These are phyloP conservation scores for Habrosyne pyritoides DNA, from an alignment of 2,888 invertebrate genomes.

Conservation along the genomic window DNA sequence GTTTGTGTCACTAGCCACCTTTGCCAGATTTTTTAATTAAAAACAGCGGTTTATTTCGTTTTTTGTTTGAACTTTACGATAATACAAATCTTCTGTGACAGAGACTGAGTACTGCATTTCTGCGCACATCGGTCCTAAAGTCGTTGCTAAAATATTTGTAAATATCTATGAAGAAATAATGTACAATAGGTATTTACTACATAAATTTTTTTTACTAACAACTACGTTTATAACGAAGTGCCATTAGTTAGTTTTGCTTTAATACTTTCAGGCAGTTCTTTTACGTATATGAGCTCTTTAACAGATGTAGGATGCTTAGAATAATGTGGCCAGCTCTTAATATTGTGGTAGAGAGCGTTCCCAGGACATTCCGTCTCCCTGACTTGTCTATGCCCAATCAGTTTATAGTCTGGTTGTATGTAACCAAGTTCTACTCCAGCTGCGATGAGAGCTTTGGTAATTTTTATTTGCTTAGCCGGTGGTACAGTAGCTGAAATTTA, in stretches of 20 bases:
- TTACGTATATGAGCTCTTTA: conserved; percentile 42
- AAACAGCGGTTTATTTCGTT: no score
- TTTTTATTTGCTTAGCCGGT: conserved; percentile 82
- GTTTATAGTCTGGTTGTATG: conserved; percentile 81
- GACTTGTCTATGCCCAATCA: conserved; percentile 83
- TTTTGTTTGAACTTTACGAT: no score
- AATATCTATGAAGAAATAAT: no score
- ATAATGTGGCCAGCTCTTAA: conserved; percentile 84
- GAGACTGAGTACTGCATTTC: no score
- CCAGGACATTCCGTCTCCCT: conserved; percentile 86
- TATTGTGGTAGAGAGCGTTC: conserved; percentile 81
- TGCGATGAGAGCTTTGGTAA: conserved; percentile 83
- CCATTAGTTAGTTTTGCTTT: conserved; percentile 20
- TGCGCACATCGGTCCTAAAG: no score
- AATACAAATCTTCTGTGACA: no score
- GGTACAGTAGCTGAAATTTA: conserved; percentile 78
- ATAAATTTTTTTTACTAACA: no score
- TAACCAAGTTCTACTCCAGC: conserved; percentile 85
- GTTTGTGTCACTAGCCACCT: no score
- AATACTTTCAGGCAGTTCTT: conserved; percentile 36
- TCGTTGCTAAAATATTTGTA: no score
- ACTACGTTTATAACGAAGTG: not conserved
- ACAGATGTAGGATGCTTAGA: conserved; percentile 50
- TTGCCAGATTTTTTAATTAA: no score
- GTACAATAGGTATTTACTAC: no score